These are phyloP conservation scores for Lepilemur ruficaudatus DNA, from an alignment of 2,797 vertebrate species.

Conservation along the genomic window DNA sequence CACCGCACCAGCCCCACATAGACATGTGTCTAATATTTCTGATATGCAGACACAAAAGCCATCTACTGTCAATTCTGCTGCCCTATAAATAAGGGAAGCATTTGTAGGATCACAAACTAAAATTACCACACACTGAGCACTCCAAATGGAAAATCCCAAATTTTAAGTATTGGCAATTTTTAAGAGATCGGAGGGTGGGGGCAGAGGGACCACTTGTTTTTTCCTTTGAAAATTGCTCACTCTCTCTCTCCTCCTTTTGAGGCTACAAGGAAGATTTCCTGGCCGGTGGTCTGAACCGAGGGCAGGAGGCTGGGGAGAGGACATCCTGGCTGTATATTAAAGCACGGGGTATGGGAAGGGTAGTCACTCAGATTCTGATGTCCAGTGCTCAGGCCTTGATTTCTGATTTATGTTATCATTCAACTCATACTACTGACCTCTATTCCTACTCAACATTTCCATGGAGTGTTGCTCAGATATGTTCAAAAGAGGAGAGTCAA, in stretches of 20 bases:
- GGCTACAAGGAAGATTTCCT: neutral
- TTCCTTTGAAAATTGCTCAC: neutral
- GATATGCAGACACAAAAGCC: neutral
- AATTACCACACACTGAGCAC: neutral
- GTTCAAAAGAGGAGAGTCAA: neutral
- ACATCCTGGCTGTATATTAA: neutral
- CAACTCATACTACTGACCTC: neutral
- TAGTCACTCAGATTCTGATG: neutral
- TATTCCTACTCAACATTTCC: neutral
- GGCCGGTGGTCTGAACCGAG: neutral
- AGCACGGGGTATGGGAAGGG: neutral
- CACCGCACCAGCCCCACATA: accelerated
- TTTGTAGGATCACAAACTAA: neutral
- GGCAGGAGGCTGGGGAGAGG: no score
- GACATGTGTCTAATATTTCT: neutral
- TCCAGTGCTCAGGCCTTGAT: neutral
- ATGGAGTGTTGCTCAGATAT: neutral
- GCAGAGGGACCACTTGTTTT: neutral
- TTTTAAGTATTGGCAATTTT: neutral
- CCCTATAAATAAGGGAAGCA: neutral
- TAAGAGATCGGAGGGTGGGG: neutral
- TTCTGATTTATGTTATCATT: neutral
- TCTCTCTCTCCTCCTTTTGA: neutral
- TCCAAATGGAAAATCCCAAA: neutral
- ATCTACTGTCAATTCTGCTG: neutral